phyloP scores from a whole-genome alignment of 1,140 invertebrate genomes.

The Periplaneta americana region DNA sequence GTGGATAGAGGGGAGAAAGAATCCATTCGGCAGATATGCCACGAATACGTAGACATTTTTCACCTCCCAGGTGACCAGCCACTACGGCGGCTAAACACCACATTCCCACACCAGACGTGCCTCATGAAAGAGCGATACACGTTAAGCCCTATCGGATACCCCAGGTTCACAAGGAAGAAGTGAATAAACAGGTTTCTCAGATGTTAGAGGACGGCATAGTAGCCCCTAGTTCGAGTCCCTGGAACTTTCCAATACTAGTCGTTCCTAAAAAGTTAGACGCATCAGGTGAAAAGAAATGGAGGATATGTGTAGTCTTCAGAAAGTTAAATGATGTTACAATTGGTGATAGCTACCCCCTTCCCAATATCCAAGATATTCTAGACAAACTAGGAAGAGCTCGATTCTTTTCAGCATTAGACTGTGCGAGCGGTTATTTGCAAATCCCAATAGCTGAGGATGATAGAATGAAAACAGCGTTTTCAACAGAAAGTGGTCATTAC shows the following conservation, averaged over 20 bases:
- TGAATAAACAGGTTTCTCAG: too few species aligned
- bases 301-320: conserved; percentile 36
- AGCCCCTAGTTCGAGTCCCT: too few species aligned
- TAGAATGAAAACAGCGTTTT: conserved; percentile 30
- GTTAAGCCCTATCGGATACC: too few species aligned
- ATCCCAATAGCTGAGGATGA: conserved; percentile 30
- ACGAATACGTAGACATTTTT: too few species aligned
- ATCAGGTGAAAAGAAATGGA: conserved; percentile 30
- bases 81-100: too few species aligned
- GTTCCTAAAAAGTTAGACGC: conserved; percentile 35
- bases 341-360: conserved; percentile 45
- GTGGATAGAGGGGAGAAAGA: too few species aligned
- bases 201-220: too few species aligned
- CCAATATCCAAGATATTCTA: conserved; percentile 41
- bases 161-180: too few species aligned
- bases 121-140: too few species aligned
- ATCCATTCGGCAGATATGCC: too few species aligned
- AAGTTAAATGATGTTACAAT: conserved; percentile 37
- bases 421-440: conserved; percentile 41
- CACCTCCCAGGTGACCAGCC: too few species aligned
- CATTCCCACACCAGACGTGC: too few species aligned
- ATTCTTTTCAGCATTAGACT: conserved; percentile 44
- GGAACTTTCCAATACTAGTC: conserved; percentile 29
- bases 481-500: conserved; percentile 27
- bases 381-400: conserved; percentile 38